A percentile compares a stretch with the other conserved stretches of the same genome.
Evolutionary conservation across 1,140 invertebrate genomes (phyloP).

Genomic region (Dufourea novaeangliae): DNA sequence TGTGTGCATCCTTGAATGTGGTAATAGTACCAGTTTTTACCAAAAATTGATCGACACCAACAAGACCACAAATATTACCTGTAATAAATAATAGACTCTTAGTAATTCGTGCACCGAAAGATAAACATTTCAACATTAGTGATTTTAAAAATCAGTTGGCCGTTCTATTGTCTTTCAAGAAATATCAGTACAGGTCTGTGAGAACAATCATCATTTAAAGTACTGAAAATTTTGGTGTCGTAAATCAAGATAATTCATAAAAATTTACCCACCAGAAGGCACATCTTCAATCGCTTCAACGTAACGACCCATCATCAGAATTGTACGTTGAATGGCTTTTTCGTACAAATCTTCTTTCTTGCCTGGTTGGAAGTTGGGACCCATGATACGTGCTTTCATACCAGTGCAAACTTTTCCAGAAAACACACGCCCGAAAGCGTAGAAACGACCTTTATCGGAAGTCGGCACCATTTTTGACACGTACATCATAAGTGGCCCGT

Average conservation of each 20-base stretch:
- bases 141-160: slow-evolving; percentile 63
- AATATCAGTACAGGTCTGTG: slow-evolving; percentile 75
- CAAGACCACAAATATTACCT: slow-evolving; percentile 99
- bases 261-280: slow-evolving; percentile 88
- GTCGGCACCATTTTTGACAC: slow-evolving; percentile 99
- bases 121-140: not conserved
- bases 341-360: slow-evolving; percentile 99
- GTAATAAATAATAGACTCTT: slow-evolving; percentile 33
- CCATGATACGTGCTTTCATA: slow-evolving; percentile 98
- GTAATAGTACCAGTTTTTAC: slow-evolving; percentile 99
- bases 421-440: slow-evolving; percentile 99
- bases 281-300: slow-evolving; percentile 99
- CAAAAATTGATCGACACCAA: slow-evolving; percentile 99
- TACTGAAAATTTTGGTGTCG: not conserved
- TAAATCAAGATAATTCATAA: not conserved
- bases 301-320: slow-evolving; percentile 99
- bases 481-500: slow-evolving; percentile 99
- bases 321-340: slow-evolving; percentile 99
- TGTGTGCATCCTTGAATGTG: slow-evolving; percentile 99
- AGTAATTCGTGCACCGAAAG: not conserved
- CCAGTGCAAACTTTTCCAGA: slow-evolving; percentile 98
- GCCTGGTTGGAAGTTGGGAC: slow-evolving; percentile 97
- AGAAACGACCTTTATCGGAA: slow-evolving; percentile 99
- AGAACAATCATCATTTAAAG: slow-evolving; percentile 71
- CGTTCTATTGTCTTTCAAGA: slow-evolving; percentile 70